phyloP scores from a whole-genome alignment of 2,797 vertebrate species.

The Delichon dasypus region DNA sequence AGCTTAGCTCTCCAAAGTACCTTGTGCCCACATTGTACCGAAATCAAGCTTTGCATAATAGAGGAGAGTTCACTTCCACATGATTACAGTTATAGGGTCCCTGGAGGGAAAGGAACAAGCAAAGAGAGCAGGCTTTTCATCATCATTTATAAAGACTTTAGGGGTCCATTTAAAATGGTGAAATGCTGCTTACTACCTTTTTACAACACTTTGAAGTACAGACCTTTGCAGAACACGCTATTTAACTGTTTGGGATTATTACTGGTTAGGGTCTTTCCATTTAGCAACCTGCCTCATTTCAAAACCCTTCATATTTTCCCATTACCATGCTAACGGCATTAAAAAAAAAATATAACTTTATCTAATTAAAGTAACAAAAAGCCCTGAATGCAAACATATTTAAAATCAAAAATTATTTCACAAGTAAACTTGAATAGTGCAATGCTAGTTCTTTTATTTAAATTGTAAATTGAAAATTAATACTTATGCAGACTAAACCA shows the following conservation, averaged over 20 bases:
- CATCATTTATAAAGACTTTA: background rate
- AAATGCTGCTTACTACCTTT: background rate
- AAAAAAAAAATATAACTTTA: background rate
- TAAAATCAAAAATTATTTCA: background rate
- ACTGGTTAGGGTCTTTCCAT: background rate
- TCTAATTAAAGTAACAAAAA: background rate
- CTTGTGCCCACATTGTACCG: background rate
- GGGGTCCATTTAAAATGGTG: background rate
- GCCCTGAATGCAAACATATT: background rate
- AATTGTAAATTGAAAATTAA: conserved; percentile 14
- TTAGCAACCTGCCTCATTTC: background rate
- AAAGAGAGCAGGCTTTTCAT: background rate
- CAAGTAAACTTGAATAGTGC: background rate
- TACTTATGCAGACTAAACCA: conserved; percentile 17
- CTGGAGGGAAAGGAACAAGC: background rate
- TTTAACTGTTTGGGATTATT: background rate
- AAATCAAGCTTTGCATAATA: conserved; percentile 3
- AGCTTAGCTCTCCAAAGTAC: background rate
- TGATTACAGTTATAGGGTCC: background rate
- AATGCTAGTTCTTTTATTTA: background rate
- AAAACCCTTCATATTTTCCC: background rate
- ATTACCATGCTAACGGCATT: background rate
- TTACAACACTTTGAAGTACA: background rate
- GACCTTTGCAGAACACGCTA: background rate
- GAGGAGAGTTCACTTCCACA: background rate